phyloP scores from a whole-genome alignment of 2,888 invertebrate species.

The Drosophila fungiperda region DNA sequence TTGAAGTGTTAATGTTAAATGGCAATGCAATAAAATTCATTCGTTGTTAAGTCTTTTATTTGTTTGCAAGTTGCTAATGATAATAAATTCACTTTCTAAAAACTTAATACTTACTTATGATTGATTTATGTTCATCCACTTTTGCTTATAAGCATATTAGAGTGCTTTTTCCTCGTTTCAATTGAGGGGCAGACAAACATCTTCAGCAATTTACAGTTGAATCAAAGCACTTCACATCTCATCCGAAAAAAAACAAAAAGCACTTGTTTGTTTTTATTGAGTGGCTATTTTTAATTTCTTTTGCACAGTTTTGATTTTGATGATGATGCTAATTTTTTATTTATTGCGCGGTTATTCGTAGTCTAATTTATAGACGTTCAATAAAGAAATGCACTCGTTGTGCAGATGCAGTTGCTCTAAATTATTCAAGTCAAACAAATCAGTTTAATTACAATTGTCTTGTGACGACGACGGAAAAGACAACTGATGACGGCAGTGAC shows the following conservation, averaged over 20 bases:
- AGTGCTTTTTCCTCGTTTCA: neutral
- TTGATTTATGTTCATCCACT: neutral
- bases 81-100: neutral
- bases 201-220: neutral
- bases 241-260: neutral
- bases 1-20: neutral
- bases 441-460: constrained; percentile 50
- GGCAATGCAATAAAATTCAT: neutral
- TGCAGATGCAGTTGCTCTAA: constrained; percentile 13
- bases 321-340: constrained; percentile 1
- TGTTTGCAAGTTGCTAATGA: neutral
- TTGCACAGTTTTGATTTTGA: constrained; percentile 5
- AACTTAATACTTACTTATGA: neutral
- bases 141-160: neutral
- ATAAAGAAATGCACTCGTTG: neutral
- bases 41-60: neutral
- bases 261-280: constrained; percentile 4
- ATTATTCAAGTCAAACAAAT: constrained; percentile 44
- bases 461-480: constrained; percentile 9
- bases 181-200: neutral
- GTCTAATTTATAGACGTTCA: neutral
- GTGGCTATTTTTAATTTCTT: neutral
- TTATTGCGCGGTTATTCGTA: neutral
- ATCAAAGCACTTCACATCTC: constrained; percentile 14
- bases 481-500: constrained; percentile 1